Base-by-base conservation (phyloP, 2,888 invertebrate genomes). In the Luperina nickerlii region DNA sequence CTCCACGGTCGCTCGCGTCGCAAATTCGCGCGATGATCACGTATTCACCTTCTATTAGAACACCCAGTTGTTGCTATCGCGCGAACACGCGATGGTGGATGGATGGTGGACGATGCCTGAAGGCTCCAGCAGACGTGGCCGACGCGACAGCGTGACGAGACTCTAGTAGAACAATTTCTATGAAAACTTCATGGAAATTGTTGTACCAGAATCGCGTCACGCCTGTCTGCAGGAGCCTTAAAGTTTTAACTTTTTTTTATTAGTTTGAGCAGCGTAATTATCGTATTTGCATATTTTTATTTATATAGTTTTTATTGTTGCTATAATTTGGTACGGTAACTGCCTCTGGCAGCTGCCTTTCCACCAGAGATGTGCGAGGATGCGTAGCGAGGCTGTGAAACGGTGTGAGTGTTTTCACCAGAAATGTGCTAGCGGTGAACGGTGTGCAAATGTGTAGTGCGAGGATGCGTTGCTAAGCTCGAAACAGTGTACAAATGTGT, bases 191-290 rank as follows among this genome's bases (percentile, higher is more conserved):
- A 24, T 57, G 11, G 24, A 57, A n/a, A n/a, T n/a, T 24, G 11
- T 60, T n/a, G n/a, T 60, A 60, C 11, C 11, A n/a, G n/a, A 57
- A n/a, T 60, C 11, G n/a, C n/a, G n/a, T 60, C n/a, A 0, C n/a
- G n/a, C 11, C 57, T 57, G 11, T 57, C 57, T 57, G n/a, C 24
- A n/a, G 57, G 24, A 57, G 11, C n/a, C n/a, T n/a, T n/a, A 79
- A 70, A 82, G 15, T 32, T 80, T 81, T 75, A 67, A 79, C 65
- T 54, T 62, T 69, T 18, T 70, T 83, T 88, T 87, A 81, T 75
- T 79, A 45, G 62, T 78, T 32, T 45, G 18, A 51, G 32, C 48
- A 69, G 38, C 67, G 24, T 60, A 66, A 84, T 73, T 4, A 20
- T 72, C 15, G 32, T 84, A 69, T 79, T 84, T 79, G 72, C 54